A percentile compares a stretch with the other conserved stretches of the same genome.
phyloP scores from a whole-genome alignment of 2,113 vertebrate species.

The Rhea pennata region DNA sequence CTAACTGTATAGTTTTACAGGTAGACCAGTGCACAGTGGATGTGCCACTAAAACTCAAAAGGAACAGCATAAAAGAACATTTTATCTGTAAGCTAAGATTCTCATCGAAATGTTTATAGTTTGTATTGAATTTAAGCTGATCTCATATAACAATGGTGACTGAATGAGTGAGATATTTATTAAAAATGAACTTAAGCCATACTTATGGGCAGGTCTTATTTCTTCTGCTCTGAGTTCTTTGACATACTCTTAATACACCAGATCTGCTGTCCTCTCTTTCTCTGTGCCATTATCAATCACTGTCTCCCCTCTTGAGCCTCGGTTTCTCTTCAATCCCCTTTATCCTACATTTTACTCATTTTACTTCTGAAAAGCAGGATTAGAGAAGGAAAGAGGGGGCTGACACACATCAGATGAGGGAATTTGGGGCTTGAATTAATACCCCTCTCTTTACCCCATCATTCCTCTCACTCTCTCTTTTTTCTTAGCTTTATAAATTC shows the following conservation, averaged over 20 bases:
- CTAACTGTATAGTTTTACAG: constrained; percentile 1
- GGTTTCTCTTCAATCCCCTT: not conserved
- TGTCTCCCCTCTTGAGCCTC: not conserved
- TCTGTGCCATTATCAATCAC: not conserved
- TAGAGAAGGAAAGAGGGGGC: not conserved
- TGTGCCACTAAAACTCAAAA: constrained; percentile 38
- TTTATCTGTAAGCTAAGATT: not conserved
- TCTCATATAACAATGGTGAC: not conserved
- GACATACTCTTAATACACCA: not conserved
- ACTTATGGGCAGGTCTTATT: not conserved
- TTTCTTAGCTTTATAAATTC: too few species aligned
- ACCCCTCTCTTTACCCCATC: too few species aligned
- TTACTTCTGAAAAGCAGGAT: not conserved
- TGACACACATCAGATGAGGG: not conserved
- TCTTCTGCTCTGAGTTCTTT: not conserved
- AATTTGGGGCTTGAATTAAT: too few species aligned
- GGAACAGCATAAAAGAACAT: constrained; percentile 24
- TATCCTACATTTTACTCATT: not conserved
- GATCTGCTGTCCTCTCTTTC: not conserved
- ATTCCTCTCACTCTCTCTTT: too few species aligned
- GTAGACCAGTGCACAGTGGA: not conserved
- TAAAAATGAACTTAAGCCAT: constrained; percentile 12
- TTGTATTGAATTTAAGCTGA: not conserved
- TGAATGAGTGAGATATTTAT: not conserved
- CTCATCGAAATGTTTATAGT: not conserved